These are phyloP conservation scores for Desmophyllum pertusum DNA, from an alignment of 92 coral and sea anemone genomes.

Conservation along the genomic window DNA sequence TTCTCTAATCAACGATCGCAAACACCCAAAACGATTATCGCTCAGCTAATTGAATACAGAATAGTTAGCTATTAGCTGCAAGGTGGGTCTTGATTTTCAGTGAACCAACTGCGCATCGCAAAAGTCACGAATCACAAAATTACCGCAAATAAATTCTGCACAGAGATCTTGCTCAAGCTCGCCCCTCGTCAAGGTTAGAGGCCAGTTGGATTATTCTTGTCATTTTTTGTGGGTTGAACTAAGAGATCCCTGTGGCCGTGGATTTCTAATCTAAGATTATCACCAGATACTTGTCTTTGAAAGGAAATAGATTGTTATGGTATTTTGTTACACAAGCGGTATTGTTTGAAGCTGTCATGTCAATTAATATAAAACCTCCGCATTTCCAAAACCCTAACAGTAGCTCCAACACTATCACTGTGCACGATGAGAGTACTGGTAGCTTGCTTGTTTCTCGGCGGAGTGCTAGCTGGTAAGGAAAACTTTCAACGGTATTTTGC, in stretches of 20 bases:
- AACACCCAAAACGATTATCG: neutral
- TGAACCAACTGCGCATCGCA: neutral
- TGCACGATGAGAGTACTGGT: conserved; percentile 41
- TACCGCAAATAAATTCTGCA: neutral
- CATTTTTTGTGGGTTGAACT: neutral
- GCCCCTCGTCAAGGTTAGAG: neutral
- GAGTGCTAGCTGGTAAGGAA: conserved; percentile 53
- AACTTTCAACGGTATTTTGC: neutral
- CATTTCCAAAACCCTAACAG: neutral
- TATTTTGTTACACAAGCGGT: conserved; percentile 23
- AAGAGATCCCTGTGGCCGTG: neutral
- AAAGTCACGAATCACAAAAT: neutral
- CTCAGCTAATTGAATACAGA: neutral
- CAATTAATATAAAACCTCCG: conserved; percentile 19
- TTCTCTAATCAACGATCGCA: neutral
- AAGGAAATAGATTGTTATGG: neutral
- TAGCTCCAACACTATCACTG: conserved; percentile 7
- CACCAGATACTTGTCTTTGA: neutral
- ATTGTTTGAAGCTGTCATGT: conserved; percentile 23
- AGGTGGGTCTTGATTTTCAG: neutral
- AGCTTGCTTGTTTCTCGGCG: conserved; percentile 46
- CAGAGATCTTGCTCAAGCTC: neutral
- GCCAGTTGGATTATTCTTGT: neutral
- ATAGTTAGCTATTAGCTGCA: neutral
- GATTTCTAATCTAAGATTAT: neutral